Conservation (phyloP, 2,888 invertebrate genomes). For the Catotricha subobsoleta region DNA sequence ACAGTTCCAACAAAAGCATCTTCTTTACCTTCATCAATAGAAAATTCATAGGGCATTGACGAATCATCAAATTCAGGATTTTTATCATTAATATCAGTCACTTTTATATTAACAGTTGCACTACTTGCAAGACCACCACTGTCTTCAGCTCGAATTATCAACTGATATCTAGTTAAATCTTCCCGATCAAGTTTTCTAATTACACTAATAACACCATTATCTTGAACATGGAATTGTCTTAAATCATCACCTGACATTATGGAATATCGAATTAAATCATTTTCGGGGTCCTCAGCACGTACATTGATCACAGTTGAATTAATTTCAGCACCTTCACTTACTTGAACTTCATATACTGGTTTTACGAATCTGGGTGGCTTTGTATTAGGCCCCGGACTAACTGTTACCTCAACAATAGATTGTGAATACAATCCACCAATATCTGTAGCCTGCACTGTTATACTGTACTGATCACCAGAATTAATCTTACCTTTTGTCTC, state of each 20-base stretch:
- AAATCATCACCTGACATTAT: conserved; percentile 78
- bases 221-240: conserved; percentile 69
- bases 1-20: conserved; percentile 55
- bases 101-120: conserved; percentile 70
- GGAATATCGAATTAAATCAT: conserved; percentile 68
- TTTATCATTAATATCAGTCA: conserved; percentile 83
- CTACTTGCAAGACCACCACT: conserved; percentile 64
- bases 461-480: conserved; percentile 76
- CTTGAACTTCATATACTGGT: conserved; percentile 67
- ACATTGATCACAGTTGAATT: conserved; percentile 70
- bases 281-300: conserved; percentile 75
- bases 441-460: conserved; percentile 70
- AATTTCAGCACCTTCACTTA: conserved; percentile 76
- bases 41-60: conserved; percentile 57
- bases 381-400: conserved; percentile 66
- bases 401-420: conserved; percentile 68
- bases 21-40: conserved; percentile 52
- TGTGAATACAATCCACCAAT: conserved; percentile 63
- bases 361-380: conserved; percentile 68
- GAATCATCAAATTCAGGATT: conserved; percentile 69
- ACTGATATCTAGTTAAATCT: conserved; percentile 70
- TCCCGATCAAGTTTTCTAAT: conserved; percentile 72
- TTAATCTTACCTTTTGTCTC: conserved; percentile 61
- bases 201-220: conserved; percentile 75
- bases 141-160: conserved; percentile 76